Base-by-base conservation (phyloP, 2,888 invertebrate genomes). In the Sphaeridia pumilis region DNA sequence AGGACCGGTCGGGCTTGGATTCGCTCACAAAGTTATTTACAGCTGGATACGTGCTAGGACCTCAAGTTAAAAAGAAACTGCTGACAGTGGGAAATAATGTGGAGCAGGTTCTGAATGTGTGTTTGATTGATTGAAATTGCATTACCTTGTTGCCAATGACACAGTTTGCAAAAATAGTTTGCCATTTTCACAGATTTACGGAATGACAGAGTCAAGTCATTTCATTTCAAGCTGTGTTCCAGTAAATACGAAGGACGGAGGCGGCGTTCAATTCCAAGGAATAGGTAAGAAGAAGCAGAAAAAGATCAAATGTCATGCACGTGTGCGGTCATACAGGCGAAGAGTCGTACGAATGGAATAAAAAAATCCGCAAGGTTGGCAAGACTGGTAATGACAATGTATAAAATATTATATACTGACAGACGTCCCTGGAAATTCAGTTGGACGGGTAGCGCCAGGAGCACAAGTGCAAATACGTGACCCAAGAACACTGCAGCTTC, bases 401-500 rank as follows among this genome's bases (percentile, higher is more conserved):
- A n/a, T n/a, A n/a, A n/a, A n/a, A n/a, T n/a, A n/a, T n/a, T n/a
- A n/a, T n/a, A n/a, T n/a, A n/a, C n/a, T n/a, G n/a, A 38, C 38
- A 38, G 38, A 38, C 20, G 38, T 38, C 20, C 38, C 38, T 38
- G 38, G 38, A 38, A 38, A 38, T 17, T 5, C 20, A 17, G 38
- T 38, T 20, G 38, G 38, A 20, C 12, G 20, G 17, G 17, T 20
- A 17, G 38, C 38, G 5, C 59, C 61, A 2, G 62, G 57, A 20
- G 54, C 57, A 2, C 26, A 67, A 25, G 67, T 69, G 28, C 74
- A 72, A 67, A 59, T 67, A 35, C 55, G 66, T 5, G 63, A 67
- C 51, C 20, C 57, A 0, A 55, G 56, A 14, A 65, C 63, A 1
- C 64, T 66, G 5, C 53, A 59, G 31, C 21, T 58, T 60, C 61